Percentiles rank a stretch among this genome's conserved stretches.
Conservation (phyloP, 2,888 invertebrate genomes). For the Oligia strigilis region DNA sequence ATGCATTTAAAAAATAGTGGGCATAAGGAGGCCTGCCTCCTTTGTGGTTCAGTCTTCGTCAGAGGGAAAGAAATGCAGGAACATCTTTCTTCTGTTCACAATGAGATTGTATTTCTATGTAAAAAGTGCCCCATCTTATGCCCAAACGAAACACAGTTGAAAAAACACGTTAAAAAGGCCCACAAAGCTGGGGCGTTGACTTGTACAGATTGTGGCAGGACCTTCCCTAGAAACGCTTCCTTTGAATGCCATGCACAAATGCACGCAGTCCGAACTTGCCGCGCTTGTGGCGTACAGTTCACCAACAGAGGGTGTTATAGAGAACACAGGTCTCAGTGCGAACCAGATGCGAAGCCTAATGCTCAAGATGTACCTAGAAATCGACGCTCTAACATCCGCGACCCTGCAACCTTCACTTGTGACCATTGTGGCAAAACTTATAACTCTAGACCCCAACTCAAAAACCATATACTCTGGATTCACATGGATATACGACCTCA, state of each 20-base stretch:
- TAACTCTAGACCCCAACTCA: constrained; percentile 81
- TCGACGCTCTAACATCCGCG: constrained; percentile 82
- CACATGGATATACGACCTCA: constrained; percentile 87
- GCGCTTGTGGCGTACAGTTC: constrained; percentile 82
- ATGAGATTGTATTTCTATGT: constrained; percentile 73
- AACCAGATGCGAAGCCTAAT: constrained; percentile 83
- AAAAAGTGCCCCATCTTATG: constrained; percentile 79
- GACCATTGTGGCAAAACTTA: constrained; percentile 85
- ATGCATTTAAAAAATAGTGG: constrained; percentile 84
- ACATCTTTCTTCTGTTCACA: constrained; percentile 76
- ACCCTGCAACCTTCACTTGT: constrained; percentile 83
- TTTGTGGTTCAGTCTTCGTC: constrained; percentile 76
- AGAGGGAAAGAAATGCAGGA: constrained; percentile 79
- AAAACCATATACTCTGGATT: constrained; percentile 88
- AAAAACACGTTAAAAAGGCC: constrained; percentile 74
- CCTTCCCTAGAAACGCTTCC: constrained; percentile 77
- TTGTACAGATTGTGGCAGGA: constrained; percentile 82
- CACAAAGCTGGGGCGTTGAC: constrained; percentile 77
- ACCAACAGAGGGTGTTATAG: constrained; percentile 84
- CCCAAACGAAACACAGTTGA: constrained; percentile 69
- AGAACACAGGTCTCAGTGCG: constrained; percentile 82
- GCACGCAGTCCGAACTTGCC: constrained; percentile 84
- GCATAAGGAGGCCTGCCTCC: constrained; percentile 81
- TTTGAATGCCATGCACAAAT: constrained; percentile 83
- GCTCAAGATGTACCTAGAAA: constrained; percentile 74